Evolutionary conservation across 2,797 vertebrate species (phyloP), one percentile per base, ranked within the genome.

Genomic region (Lacerta viridis): DNA sequence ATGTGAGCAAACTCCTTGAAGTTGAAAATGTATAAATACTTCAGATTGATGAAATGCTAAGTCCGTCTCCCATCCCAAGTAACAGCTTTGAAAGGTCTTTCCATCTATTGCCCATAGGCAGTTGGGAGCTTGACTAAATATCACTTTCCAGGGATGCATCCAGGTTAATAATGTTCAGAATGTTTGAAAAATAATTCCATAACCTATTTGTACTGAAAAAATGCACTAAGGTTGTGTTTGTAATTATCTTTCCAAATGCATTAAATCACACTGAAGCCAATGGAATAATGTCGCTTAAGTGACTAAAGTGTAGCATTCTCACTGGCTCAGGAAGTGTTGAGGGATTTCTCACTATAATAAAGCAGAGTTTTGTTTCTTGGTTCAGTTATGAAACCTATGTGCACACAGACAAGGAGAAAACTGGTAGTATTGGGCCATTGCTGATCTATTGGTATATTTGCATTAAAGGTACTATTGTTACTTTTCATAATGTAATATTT

Each of bases 391-490:
- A 78, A 43, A 43, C 61, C 69, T 39, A 83, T 36, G 25, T 72
- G 2, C 78, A 9, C 86, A 91, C 36, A 88, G 7, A 50, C 20
- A 55, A n/a, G 23, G 20, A 29, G 39, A 39, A 77, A 80, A 71
- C 5, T 71, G 36, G 15, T 43, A 39, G 18, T 10, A 29, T 17
- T 75, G 29, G 46, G 55, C 59, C 10, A 33, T 43, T 17, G 46
- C 17, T 72, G 7, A 6, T 66, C 36, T 27, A 46, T 64, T 50
- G 50, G 50, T 50, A 50, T 50, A 50, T 50, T 13, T 50, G 3
- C 50, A 50, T 94, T 88, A 66, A 83, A 64, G 39, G 66, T 91
- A 23, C 84, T 92, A 66, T 80, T 91, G 89, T 91, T 88, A 85
- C n/a, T 43, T 43, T 46, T 50, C 18, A 0, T 1, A 85, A 88